These are phyloP conservation scores for Dione juno DNA, from an alignment of 2,888 invertebrate species.

Conservation along the genomic window DNA sequence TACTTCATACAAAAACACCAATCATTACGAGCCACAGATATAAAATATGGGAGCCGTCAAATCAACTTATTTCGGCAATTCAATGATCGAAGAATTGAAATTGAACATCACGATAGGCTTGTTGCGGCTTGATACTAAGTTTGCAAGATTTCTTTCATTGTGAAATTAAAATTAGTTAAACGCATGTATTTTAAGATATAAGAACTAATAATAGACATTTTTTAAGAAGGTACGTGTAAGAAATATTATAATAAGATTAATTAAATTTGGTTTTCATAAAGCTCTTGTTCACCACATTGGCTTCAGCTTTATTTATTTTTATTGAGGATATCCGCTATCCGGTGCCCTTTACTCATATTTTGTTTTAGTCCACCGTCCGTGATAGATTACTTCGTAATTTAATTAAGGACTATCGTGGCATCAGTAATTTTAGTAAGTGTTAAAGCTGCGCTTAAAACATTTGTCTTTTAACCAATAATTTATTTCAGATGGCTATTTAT, in stretches of 20 bases:
- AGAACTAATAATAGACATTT: conserved; percentile 23
- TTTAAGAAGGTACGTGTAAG: conserved; percentile 23
- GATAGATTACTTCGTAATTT: conserved; percentile 55
- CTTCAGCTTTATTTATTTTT: conserved; percentile 49
- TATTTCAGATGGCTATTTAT: conserved; percentile 74
- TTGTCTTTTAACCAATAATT: conserved; percentile 9
- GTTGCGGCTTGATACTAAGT: conserved; percentile 30
- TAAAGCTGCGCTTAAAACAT: neutral
- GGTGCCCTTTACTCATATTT: conserved; percentile 49
- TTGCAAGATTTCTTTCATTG: conserved; percentile 18
- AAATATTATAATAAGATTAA: conserved; percentile 8
- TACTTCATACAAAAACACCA: conserved; percentile 51
- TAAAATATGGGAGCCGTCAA: conserved; percentile 29
- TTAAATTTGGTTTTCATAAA: conserved; percentile 22
- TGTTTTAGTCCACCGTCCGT: conserved; percentile 16
- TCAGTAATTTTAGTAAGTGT: conserved; percentile 2
- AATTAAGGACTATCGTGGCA: conserved; percentile 54
- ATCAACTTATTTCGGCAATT: conserved; percentile 33
- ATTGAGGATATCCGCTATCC: conserved; percentile 78
- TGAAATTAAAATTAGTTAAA: conserved; percentile 6
- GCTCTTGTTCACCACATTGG: conserved; percentile 25
- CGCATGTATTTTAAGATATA: conserved; percentile 18
- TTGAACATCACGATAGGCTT: conserved; percentile 32
- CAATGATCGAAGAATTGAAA: conserved; percentile 30
- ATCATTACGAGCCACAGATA: conserved; percentile 45